These are phyloP conservation scores for Cryptomyrus ogoouensis DNA, from an alignment of 2,113 vertebrate genomes.

Conservation along the genomic window DNA sequence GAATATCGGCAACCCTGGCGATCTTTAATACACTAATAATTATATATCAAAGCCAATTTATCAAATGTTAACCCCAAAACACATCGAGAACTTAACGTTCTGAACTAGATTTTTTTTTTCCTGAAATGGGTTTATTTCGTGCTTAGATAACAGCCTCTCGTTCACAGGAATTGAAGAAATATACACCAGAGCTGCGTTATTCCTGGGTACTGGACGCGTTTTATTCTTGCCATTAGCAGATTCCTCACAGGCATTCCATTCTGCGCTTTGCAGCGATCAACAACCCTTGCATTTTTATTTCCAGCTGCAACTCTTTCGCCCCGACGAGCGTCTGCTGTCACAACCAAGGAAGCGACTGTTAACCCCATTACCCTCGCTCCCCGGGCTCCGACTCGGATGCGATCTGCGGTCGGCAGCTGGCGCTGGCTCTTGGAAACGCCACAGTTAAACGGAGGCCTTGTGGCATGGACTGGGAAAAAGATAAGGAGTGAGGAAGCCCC, in stretches of 20 bases:
- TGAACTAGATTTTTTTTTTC: background rate
- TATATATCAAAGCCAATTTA: background rate
- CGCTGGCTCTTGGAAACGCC: background rate
- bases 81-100: background rate
- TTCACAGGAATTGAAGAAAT: background rate
- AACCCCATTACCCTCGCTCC: background rate
- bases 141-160: background rate
- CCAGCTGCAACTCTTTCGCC: background rate
- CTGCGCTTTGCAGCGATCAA: background rate
- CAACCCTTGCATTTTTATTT: background rate
- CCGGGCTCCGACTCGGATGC: background rate
- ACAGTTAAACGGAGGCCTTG: background rate
- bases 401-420: background rate
- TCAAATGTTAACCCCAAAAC: background rate
- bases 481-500: background rate
- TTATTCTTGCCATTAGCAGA: background rate
- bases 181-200: background rate
- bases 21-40: background rate
- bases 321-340: background rate
- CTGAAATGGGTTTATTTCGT: background rate
- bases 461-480: background rate
- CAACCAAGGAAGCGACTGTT: background rate
- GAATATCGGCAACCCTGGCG: background rate
- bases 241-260: background rate
- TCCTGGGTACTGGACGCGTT: background rate